These are phyloP conservation scores for Mastigias papua DNA, from an alignment of 30 jellyfish, hydroid and myxozoan species.

Conservation along the genomic window DNA sequence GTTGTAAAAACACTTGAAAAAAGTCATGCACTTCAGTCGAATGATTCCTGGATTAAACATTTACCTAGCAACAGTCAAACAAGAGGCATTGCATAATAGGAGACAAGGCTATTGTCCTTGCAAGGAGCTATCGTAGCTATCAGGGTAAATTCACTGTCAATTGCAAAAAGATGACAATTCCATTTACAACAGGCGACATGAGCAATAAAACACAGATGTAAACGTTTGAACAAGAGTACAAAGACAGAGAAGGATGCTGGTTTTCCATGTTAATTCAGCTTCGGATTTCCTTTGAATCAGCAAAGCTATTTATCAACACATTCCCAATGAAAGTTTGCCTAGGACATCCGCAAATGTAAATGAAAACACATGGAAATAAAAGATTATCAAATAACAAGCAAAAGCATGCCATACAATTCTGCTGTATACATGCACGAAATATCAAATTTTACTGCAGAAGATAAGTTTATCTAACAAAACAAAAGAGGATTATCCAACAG, in stretches of 20 bases:
- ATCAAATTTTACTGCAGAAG: neutral
- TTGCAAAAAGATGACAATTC: constrained; percentile 9
- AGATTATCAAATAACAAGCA: neutral
- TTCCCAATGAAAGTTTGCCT: neutral
- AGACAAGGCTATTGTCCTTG: no score
- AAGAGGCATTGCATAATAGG: no score
- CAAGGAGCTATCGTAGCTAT: no score
- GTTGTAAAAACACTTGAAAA: no score
- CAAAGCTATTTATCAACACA: neutral
- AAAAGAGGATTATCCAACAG: neutral
- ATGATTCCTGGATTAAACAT: no score
- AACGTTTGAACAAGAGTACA: neutral
- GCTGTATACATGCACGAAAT: neutral
- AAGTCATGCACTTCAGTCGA: no score
- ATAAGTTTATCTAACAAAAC: no score
- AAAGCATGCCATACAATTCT: neutral
- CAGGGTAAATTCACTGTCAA: neutral
- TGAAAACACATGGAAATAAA: neutral
- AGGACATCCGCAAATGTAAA: neutral
- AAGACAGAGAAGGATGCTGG: neutral
- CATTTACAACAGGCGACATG: neutral
- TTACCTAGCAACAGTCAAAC: no score
- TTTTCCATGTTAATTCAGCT: constrained; percentile 8
- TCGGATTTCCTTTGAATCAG: neutral
- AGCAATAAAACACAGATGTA: constrained; percentile 8